phyloP scores from a whole-genome alignment of 2,888 invertebrate genomes.

The Conistra vaccinii region DNA sequence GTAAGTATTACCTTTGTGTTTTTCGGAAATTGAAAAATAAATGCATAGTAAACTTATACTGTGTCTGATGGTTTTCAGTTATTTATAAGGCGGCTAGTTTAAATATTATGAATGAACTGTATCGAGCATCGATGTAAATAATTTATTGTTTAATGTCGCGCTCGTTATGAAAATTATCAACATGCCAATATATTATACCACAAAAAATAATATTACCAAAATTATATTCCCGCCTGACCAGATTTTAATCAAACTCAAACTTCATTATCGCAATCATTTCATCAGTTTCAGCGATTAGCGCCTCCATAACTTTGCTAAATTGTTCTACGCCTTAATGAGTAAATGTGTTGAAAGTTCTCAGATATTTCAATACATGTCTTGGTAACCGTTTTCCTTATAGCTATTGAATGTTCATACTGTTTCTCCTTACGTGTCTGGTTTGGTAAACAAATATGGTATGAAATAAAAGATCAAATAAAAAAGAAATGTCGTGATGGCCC shows the following conservation, averaged over 20 bases:
- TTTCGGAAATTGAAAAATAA: neutral
- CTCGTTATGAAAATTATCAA: neutral
- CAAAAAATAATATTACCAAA: neutral
- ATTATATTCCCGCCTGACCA: neutral
- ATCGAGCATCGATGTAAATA: neutral
- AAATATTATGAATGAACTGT: neutral
- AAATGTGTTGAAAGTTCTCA: slow-evolving; percentile 24
- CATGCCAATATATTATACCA: neutral
- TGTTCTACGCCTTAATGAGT: slow-evolving; percentile 18
- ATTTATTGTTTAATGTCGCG: neutral
- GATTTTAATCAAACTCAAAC: neutral
- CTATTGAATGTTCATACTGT: neutral
- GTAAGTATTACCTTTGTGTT: no score
- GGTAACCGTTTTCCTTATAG: slow-evolving; percentile 26
- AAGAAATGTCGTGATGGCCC: no score
- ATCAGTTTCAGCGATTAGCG: neutral
- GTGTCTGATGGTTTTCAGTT: neutral
- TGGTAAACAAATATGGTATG: neutral
- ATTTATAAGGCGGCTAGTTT: neutral
- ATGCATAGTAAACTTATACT: neutral
- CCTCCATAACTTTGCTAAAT: neutral
- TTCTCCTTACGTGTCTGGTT: neutral
- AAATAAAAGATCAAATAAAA: no score
- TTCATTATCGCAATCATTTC: neutral
- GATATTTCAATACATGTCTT: slow-evolving; percentile 17